phyloP scores from a whole-genome alignment of 1,140 invertebrate species.

The Caenorhabditis brenneri region DNA sequence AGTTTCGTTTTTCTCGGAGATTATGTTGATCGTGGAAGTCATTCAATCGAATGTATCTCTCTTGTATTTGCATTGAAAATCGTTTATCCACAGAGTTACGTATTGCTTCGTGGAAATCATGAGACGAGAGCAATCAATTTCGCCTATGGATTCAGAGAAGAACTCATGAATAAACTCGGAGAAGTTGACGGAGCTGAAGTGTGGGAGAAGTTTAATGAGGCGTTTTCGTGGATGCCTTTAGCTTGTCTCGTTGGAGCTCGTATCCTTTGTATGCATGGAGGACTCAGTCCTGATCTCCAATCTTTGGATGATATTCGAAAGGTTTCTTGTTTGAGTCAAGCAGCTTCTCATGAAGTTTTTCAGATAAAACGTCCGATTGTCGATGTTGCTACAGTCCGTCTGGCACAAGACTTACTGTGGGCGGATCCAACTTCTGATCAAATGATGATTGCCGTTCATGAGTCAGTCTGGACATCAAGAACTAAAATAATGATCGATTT shows the following conservation, averaged over 20 bases:
- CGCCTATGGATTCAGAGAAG: conserved; percentile 75
- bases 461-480: background rate
- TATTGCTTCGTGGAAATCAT: conserved; percentile 77
- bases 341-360: no score
- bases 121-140: conserved; percentile 77
- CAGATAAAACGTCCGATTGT: background rate
- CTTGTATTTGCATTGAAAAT: background rate
- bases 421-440: conserved; percentile 36
- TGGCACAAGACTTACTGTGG: conserved; percentile 31
- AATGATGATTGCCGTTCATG: background rate
- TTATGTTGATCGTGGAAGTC: background rate
- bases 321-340: no score
- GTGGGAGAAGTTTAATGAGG: conserved; percentile 73
- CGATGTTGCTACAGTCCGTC: background rate
- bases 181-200: conserved; percentile 25
- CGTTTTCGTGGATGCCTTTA: conserved; percentile 64
- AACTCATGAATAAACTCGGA: conserved; percentile 58
- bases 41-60: background rate
- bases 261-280: conserved; percentile 72
- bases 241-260: conserved; percentile 86
- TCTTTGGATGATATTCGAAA: conserved; percentile 24
- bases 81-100: conserved; percentile 74
- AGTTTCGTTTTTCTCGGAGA: conserved; percentile 5
- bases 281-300: conserved; percentile 45
- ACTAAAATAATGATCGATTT: no score